Percentiles rank a stretch among this genome's conserved stretches.
Conservation (phyloP, 1,140 invertebrate genomes). For the Pseudachorutes palmiensis region DNA sequence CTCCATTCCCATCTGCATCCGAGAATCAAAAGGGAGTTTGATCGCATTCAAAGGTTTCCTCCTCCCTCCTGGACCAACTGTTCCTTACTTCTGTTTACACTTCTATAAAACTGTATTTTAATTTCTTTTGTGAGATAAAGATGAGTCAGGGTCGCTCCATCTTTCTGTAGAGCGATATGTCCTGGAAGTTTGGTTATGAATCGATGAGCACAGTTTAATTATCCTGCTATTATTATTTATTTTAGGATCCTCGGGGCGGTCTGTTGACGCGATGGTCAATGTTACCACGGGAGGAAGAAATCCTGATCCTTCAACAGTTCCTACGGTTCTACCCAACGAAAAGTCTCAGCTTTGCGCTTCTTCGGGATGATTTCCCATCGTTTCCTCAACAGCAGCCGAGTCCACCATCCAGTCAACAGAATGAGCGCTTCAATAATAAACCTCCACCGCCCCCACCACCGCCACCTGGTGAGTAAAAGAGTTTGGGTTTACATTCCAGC, state of each 20-base stretch:
- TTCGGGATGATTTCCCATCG: constrained; percentile 33
- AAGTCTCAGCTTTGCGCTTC: constrained; percentile 51
- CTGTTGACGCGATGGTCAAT: constrained; percentile 74
- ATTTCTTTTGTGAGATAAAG: no score
- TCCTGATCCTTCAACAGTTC: constrained; percentile 76
- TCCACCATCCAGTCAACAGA: neutral
- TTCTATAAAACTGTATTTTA: no score
- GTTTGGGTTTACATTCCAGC: neutral
- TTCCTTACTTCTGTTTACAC: no score
- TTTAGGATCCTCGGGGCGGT: constrained; percentile 57
- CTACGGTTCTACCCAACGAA: constrained; percentile 73
- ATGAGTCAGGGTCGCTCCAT: no score
- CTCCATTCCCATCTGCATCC: neutral
- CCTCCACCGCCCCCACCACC: neutral
- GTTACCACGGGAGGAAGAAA: constrained; percentile 72
- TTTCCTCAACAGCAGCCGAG: neutral
- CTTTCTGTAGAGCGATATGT: no score
- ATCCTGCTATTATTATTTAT: constrained; percentile 18
- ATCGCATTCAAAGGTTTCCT: neutral
- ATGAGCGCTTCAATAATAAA: neutral
- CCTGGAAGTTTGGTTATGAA: no score
- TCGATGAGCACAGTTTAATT: neutral
- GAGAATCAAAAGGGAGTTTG: neutral
- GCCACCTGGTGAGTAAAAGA: neutral
- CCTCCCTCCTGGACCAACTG: no score